Evolutionary conservation across 2,888 invertebrate species (phyloP), one percentile per base, ranked within the genome.

Genomic region (Taenaris catops): DNA sequence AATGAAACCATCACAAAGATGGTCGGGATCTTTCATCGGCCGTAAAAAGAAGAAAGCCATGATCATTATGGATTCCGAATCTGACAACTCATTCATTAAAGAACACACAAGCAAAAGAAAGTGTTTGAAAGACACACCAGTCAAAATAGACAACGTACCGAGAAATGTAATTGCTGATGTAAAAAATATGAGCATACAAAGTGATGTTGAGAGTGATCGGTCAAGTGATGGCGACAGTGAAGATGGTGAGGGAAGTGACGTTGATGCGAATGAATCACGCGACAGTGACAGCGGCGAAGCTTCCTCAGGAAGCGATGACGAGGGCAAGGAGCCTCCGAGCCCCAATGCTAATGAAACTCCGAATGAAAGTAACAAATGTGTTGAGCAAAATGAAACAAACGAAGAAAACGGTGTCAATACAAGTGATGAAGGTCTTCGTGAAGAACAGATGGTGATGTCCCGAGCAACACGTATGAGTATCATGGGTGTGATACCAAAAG

Each of bases 391-490:
- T 18, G 11, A 24, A 26, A 18, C 29, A 23, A 41, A 25, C 26
- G 36, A 41, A 11, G 28, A 31, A 11, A 47, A 29, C 14, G 36
- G 28, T 29, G 51, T 47, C 14, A 39, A 41, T 14, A 39, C 41
- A 14, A 48, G 54, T 11, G 49, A 50, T 24, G 43, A 49, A 3
- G 46, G 37, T 27, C 35, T 25, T 20, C 41, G 78, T 49, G 84
- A 87, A 37, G 86, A 86, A 34, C 59, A 70, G 39, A 71, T 83
- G 73, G 68, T 74, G 35, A 70, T 87, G 70, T 86, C 84, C 0
- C 63, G 81, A 12, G 87, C 86, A 1, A 87, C 87, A 0, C 57
- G 87, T 0, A 80, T 87, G 79, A 87, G 87, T 43, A 87, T 87
- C 34, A 78, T 83, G 73, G 87, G 87, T 0, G 53, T 75, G 6